These are phyloP conservation scores for Drosophila persimilis DNA, from an alignment of 1,140 invertebrate genomes.

Conservation along the genomic window DNA sequence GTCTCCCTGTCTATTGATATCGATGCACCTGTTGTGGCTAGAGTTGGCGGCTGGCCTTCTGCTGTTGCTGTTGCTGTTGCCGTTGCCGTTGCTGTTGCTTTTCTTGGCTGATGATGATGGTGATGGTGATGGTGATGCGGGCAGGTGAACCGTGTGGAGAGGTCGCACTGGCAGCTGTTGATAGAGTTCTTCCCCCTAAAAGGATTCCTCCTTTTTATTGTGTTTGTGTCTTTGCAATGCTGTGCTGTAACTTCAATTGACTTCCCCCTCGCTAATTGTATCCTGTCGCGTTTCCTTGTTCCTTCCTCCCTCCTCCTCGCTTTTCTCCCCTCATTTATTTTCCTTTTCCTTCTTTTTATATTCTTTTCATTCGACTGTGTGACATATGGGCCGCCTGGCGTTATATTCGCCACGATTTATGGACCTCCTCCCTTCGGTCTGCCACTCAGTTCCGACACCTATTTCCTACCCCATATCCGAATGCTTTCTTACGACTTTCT, in stretches of 20 bases:
- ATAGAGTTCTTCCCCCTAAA: conserved; percentile 34
- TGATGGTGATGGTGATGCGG: conserved; percentile 29
- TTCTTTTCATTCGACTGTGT: conserved; percentile 30
- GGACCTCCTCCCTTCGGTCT: conserved; percentile 49
- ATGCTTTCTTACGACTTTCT: conserved; percentile 70
- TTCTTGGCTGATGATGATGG: conserved; percentile 2
- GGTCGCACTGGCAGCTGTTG: conserved; percentile 54
- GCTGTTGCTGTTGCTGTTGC: conserved; percentile 4
- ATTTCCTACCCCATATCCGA: conserved; percentile 57
- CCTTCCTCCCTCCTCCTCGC: not conserved
- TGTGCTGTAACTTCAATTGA: conserved; percentile 68
- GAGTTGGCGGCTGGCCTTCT: conserved; percentile 31
- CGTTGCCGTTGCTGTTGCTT: conserved; percentile 10
- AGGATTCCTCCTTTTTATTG: conserved; percentile 32
- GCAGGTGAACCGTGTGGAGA: conserved; percentile 60
- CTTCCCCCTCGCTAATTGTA: conserved; percentile 72
- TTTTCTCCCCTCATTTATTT: conserved; percentile 14
- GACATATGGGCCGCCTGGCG: conserved; percentile 68
- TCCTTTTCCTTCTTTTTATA: conserved; percentile 33
- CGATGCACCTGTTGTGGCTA: conserved; percentile 68
- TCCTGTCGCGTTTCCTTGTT: conserved; percentile 64
- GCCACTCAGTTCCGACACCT: conserved; percentile 63
- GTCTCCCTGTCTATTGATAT: conserved; percentile 29
- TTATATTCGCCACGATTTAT: conserved; percentile 75
- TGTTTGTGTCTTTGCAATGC: conserved; percentile 35